Percentiles rank a stretch among this genome's conserved stretches.
Evolutionary conservation across 2,888 invertebrate genomes (phyloP).

Genomic region (Cataglyphis livida): DNA sequence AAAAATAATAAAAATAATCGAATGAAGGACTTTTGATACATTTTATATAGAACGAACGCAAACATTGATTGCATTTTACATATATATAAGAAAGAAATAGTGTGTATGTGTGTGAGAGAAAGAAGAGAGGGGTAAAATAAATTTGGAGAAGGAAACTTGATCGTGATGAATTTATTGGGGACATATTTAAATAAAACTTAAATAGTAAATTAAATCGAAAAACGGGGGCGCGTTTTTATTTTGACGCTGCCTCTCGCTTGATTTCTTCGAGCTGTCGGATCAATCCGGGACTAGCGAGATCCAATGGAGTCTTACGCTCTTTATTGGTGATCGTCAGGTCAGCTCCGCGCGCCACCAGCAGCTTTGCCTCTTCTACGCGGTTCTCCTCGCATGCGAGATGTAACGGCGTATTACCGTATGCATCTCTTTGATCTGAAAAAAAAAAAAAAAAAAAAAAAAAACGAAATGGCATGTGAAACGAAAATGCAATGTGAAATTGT

Average conservation of each 20-base stretch:
- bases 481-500: conserved; percentile 20
- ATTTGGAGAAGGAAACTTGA: conserved; percentile 60
- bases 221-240: conserved; percentile 5
- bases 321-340: conserved; percentile 88
- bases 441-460: neutral
- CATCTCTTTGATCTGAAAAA: conserved; percentile 87
- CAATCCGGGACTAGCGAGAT: conserved; percentile 84
- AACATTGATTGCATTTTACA: conserved; percentile 77
- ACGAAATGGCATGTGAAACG: conserved; percentile 24
- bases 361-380: conserved; percentile 89
- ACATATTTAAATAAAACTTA: conserved; percentile 43
- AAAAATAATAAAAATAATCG: conserved; percentile 42
- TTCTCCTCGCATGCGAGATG: conserved; percentile 95
- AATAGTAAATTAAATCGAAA: conserved; percentile 6
- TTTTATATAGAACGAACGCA: conserved; percentile 83
- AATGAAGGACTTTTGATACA: conserved; percentile 81
- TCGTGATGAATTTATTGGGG: conserved; percentile 58
- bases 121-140: conserved; percentile 78
- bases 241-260: conserved; percentile 43
- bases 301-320: conserved; percentile 89
- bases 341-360: conserved; percentile 90
- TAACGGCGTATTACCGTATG: conserved; percentile 92
- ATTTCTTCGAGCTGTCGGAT: conserved; percentile 72
- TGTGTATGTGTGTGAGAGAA: conserved; percentile 46
- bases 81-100: conserved; percentile 62